Evolutionary conservation across 1,140 invertebrate genomes (phyloP).

Genomic region (Hylaeus anthracinus): DNA sequence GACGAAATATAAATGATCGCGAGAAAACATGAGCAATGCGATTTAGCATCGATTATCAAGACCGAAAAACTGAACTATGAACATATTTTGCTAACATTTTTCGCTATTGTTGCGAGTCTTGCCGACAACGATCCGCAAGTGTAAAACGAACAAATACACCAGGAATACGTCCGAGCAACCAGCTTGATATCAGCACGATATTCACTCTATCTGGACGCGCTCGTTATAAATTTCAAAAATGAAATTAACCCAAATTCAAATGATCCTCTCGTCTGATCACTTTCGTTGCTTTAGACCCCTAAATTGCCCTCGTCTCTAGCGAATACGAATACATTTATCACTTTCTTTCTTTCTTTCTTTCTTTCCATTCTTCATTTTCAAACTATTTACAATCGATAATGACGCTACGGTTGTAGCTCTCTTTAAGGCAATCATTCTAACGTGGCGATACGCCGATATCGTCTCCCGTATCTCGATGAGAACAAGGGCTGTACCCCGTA

Average conservation of each 20-base stretch:
- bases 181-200: no score
- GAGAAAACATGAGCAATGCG: no score
- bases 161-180: neutral
- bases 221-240: neutral
- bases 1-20: no score
- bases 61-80: no score
- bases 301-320: neutral
- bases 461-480: neutral
- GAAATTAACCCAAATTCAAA: neutral
- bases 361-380: neutral
- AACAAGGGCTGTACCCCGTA: neutral
- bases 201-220: no score
- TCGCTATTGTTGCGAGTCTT: no score
- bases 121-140: no score
- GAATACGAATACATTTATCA: neutral
- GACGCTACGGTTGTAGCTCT: neutral
- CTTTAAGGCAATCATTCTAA: constrained; percentile 31
- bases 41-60: no score
- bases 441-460: neutral
- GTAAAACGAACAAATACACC: neutral
- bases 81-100: no score
- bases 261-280: neutral
- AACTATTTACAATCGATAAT: constrained; percentile 34
- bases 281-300: neutral
- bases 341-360: neutral